Evolutionary conservation across 1,140 invertebrate species (phyloP), one percentile per base, ranked within the genome.

Genomic region (Drosophila funebris): DNA sequence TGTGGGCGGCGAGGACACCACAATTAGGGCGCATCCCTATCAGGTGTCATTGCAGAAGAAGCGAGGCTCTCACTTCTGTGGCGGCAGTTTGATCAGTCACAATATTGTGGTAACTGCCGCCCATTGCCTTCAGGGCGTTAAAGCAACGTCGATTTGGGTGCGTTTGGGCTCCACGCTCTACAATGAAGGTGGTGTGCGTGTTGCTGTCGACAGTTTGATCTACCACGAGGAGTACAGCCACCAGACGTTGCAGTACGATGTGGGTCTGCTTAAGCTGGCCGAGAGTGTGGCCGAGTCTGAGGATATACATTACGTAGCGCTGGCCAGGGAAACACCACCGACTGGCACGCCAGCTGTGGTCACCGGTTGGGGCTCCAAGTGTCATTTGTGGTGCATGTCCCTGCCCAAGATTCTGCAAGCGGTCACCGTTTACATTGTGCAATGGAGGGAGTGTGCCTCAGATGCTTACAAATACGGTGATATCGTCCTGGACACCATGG

Each of bases 41-140:
- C 78, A 83, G 33, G 64, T 73, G 4, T 80, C 76, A 1, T 41
- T 87, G 63, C 82, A 80, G 36, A 57, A 41, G 3, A 69, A 64
- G 9, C 54, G 71, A 11, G 43, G 41, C 4, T 20, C 16, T 3
- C 91, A 92, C 66, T 66, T 57, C 13, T 95, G 94, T 64, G 94
- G 94, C 1, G 94, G 93, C n/a, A 92, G 92, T 11, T 90, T 94
- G 44, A 90, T 94, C 69, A 16, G 50, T 6, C 8, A 0, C n/a
- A 57, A 36, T 76, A 54, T 56, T 13, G 11, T 77, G 1, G 37
- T 78, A 4, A 78, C 76, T 11, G 73, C 91, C 66, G 92, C 92
- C 14, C 73, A 83, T 63, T 83, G 79, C 16, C 3, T 83, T 46
- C 43, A 58, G 39, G 52, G 36, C 5, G 11, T n/a, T 8, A 62